Evolutionary conservation across 1,140 invertebrate species (phyloP), one percentile per base, ranked within the genome.

Genomic region (Rhagoletis pomonella): DNA sequence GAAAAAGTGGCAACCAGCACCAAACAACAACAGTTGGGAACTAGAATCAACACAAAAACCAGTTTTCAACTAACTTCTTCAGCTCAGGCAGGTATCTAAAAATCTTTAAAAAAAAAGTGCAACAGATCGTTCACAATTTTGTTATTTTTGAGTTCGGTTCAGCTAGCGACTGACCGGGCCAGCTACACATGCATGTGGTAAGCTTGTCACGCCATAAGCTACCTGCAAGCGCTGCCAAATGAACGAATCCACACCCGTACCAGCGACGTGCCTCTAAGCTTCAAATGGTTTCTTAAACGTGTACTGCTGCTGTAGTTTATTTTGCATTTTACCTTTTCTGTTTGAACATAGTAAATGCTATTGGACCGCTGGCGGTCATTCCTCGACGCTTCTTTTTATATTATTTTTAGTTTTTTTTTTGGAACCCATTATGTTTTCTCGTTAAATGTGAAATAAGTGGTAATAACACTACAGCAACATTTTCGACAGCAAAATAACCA

Each of bases 201-300:
- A 44, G 42, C 50, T 10, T 86, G 58, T 86, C 85, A 86, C 62
- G 85, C 85, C 85, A 86, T 86, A 44, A 86, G 62, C 85, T 86
- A 86, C 85, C 85, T 86, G 85, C 58, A 62, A 55, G 85, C 73
- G 73, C 50, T 81, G 42, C 73, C 47, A 81, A 81, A 14, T 47
- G 55, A 81, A 81, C 73, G 73, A 81, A 55, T 10, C 44, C 17
- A 81, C 73, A 81, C 7, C 5, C n/a, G 73, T 3, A 42, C 73
- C 3, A 12, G 67, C 2, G 73, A 5, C 55, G 9, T 81, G 73
- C 17, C 73, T 50, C n/a, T 58, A 81, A 81, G 73, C 73, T 55
- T 81, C 73, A 55, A 81, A 42, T 81, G 73, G 47, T 55, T 81
- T 55, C 73, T 81, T 55, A 81, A 81, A 81, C 44, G 44, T 81